These are phyloP conservation scores for Gobius niger DNA, from an alignment of 2,113 vertebrate genomes.

Conservation along the genomic window DNA sequence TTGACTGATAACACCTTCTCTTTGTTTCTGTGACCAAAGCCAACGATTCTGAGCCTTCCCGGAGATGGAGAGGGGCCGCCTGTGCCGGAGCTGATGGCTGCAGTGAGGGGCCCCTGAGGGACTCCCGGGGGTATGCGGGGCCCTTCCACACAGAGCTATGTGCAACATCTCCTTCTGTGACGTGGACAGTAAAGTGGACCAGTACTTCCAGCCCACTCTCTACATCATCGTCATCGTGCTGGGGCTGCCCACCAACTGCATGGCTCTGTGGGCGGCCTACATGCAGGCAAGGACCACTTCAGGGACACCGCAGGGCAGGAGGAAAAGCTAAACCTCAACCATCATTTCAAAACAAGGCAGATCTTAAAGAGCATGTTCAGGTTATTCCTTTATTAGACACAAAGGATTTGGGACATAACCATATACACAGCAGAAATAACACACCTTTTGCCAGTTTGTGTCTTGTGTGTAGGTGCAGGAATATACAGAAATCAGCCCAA, in stretches of 20 bases:
- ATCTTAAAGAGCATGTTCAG: no score
- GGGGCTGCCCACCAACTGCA: constrained; percentile 88
- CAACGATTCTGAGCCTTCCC: constrained; percentile 39
- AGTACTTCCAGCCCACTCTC: constrained; percentile 87
- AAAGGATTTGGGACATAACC: no score
- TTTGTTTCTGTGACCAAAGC: not conserved
- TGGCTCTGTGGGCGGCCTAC: constrained; percentile 90
- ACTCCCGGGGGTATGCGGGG: not conserved
- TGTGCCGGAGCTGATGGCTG: constrained; percentile 46
- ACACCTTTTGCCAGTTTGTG: no score
- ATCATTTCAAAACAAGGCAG: not conserved
- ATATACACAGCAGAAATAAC: no score
- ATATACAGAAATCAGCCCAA: no score
- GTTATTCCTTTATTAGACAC: no score
- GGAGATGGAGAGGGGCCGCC: constrained; percentile 28
- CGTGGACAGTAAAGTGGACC: constrained; percentile 88
- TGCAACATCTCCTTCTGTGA: constrained; percentile 85
- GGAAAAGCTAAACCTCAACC: no score
- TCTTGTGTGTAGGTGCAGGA: no score
- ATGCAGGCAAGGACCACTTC: constrained; percentile 74
- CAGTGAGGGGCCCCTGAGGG: constrained; percentile 1
- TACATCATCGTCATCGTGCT: constrained; percentile 88
- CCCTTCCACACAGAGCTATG: constrained; percentile 70
- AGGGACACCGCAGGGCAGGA: no score
- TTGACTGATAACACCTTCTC: no score